Base-by-base conservation (phyloP, 2,113 vertebrate genomes). In the Puffinus mauretanicus region DNA sequence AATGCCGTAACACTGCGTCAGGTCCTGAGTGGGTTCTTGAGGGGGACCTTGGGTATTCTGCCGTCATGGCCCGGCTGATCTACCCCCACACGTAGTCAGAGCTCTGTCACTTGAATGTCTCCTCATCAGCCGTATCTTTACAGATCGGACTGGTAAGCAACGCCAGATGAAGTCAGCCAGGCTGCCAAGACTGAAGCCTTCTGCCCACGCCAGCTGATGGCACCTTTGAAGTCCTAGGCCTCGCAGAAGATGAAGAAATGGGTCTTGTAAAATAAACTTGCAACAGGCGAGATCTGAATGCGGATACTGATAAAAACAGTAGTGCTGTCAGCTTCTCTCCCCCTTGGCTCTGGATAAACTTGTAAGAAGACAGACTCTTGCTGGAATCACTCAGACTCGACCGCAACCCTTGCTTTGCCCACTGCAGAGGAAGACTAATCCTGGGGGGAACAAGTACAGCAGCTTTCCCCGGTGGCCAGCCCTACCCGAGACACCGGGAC, bases 1-100 rank as follows among this genome's bases (percentile, higher is more conserved):
- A 57, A 46, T 7, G 20, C 51, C 15, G 2, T 14, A 44, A n/a
- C 12, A 4, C 32, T 1, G 62, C 2, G 0, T 6, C 20, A 13
- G 27, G 52, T 38, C 64, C 34, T 3, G 2, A 19, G 32, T 0
- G 9, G 40, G 51, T 6, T 6, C 40, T 4, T 11, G 34, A 36
- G 20, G 52, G 54, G 29, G 42, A 69, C 21, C n/a, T 20, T 8
- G 34, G 65, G 42, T 15, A 16, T 11, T 11, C 51, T 20, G 42
- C 34, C 32, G 34, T n/a, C 32, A 10, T 2, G 11, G 78, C 51
- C 32, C 34, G 11, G 3, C 1, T 27, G 13, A 20, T 8, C 46
- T 47, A 24, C 47, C 47, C 22, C 57, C 62, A 14, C 51, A 9
- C 9, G 4, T 1, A 5, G 18, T 6, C 30, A 27, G 38, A 24